Evolutionary conservation across 1,140 invertebrate species (phyloP).

Genomic region (Acromyrmex charruanus): DNA sequence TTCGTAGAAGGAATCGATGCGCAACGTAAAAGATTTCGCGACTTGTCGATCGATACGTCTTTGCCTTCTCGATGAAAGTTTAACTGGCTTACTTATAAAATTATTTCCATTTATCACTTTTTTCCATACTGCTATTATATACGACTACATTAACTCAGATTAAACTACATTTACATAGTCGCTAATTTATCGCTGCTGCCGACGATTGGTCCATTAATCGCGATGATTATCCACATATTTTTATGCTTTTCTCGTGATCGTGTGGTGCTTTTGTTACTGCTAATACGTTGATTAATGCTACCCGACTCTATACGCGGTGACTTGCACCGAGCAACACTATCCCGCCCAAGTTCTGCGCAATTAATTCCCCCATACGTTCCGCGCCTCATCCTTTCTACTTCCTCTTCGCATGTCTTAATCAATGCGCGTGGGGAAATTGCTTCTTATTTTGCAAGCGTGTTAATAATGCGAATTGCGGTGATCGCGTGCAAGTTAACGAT

Average conservation of each 20-base stretch:
- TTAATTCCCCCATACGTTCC: slow-evolving; percentile 13
- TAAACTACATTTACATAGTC: neutral
- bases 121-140: neutral
- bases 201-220: neutral
- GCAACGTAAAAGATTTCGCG: neutral
- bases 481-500: slow-evolving; percentile 53
- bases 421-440: slow-evolving; percentile 23
- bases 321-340: slow-evolving; percentile 20
- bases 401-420: slow-evolving; percentile 33
- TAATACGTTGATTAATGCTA: slow-evolving; percentile 33
- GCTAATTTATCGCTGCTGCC: neutral
- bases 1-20: neutral
- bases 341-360: slow-evolving; percentile 1
- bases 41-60: neutral
- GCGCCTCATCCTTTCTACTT: neutral
- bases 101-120: neutral
- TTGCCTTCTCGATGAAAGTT: neutral
- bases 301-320: neutral
- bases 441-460: slow-evolving; percentile 36
- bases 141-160: slow-evolving; percentile 1
- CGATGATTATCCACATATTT: slow-evolving; percentile 12
- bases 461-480: slow-evolving; percentile 25
- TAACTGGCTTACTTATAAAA: neutral
- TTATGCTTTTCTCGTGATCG: neutral
- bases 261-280: slow-evolving; percentile 34